These are phyloP conservation scores for Tenthredo mesomela DNA, from an alignment of 2,888 invertebrate genomes.

Conservation along the genomic window DNA sequence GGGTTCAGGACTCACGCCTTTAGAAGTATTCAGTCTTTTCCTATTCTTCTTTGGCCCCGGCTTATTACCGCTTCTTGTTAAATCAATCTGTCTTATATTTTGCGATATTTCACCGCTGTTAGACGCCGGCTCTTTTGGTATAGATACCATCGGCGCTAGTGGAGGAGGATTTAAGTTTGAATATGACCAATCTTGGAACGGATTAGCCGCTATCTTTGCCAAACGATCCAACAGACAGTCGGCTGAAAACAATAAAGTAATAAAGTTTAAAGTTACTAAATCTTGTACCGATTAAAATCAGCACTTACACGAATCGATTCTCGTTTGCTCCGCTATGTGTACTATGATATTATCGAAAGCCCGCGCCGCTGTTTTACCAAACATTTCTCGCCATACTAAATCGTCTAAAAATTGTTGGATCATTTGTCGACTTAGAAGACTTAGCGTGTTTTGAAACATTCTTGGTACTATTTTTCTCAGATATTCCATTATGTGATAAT, in stretches of 20 bases:
- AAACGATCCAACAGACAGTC: slow-evolving; percentile 77
- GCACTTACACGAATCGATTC: slow-evolving; percentile 79
- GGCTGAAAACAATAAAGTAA: slow-evolving; percentile 61
- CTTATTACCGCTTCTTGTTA: slow-evolving; percentile 64
- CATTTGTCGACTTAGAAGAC: slow-evolving; percentile 89
- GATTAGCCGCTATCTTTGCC: slow-evolving; percentile 81
- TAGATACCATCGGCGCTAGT: slow-evolving; percentile 64
- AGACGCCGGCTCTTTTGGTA: slow-evolving; percentile 60
- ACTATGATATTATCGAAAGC: slow-evolving; percentile 90
- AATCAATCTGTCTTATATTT: slow-evolving; percentile 60
- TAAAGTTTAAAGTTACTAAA: slow-evolving; percentile 17
- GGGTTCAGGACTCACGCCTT: slow-evolving; percentile 78
- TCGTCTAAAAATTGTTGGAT: slow-evolving; percentile 96
- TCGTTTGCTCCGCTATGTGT: slow-evolving; percentile 90
- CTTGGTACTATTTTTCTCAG: slow-evolving; percentile 91
- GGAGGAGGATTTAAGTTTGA: slow-evolving; percentile 62
- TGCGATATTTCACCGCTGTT: slow-evolving; percentile 51
- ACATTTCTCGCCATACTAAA: slow-evolving; percentile 93
- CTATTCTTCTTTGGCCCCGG: slow-evolving; percentile 71
- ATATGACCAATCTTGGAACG: slow-evolving; percentile 84
- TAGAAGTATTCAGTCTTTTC: slow-evolving; percentile 73
- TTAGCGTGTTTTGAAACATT: slow-evolving; percentile 94
- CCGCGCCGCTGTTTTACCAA: slow-evolving; percentile 87
- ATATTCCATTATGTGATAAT: slow-evolving; percentile 92
- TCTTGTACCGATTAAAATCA: neutral